Conservation (phyloP, 2,888 invertebrate genomes). For the Epiblema foenella region DNA sequence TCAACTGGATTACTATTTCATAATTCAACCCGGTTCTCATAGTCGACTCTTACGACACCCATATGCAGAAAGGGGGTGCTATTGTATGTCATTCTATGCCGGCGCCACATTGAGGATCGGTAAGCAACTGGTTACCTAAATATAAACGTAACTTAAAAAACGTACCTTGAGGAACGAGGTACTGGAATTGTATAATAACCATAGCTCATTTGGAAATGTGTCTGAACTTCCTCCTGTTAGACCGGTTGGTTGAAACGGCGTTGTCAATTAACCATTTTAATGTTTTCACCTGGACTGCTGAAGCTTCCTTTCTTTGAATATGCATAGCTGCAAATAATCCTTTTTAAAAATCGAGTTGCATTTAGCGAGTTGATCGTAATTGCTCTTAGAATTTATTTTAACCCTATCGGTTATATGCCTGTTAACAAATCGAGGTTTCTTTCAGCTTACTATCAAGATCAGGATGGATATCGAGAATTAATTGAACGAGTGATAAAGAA, state of each 20-base stretch:
- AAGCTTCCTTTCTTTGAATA: slow-evolving; percentile 5
- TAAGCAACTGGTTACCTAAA: too few species aligned
- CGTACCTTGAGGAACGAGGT: too few species aligned
- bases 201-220: background rate
- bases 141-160: too few species aligned
- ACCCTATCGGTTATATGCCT: background rate
- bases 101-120: too few species aligned
- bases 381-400: background rate
- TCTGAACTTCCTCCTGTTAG: too few species aligned
- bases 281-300: background rate
- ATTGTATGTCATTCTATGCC: too few species aligned
- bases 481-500: slow-evolving; percentile 76
- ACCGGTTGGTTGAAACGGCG: too few species aligned
- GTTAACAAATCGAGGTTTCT: background rate
- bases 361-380: slow-evolving; percentile 6
- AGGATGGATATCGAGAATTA: slow-evolving; percentile 70
- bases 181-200: background rate
- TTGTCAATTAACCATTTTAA: too few species aligned
- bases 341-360: slow-evolving; percentile 28
- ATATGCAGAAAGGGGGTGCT: too few species aligned
- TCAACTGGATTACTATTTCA: too few species aligned
- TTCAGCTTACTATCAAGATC: slow-evolving; percentile 52
- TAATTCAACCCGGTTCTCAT: too few species aligned
- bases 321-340: slow-evolving; percentile 20
- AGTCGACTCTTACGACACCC: too few species aligned